Evolutionary conservation across 2,888 invertebrate genomes (phyloP), one percentile per base, ranked within the genome.

Genomic region (Machimus rusticus): DNA sequence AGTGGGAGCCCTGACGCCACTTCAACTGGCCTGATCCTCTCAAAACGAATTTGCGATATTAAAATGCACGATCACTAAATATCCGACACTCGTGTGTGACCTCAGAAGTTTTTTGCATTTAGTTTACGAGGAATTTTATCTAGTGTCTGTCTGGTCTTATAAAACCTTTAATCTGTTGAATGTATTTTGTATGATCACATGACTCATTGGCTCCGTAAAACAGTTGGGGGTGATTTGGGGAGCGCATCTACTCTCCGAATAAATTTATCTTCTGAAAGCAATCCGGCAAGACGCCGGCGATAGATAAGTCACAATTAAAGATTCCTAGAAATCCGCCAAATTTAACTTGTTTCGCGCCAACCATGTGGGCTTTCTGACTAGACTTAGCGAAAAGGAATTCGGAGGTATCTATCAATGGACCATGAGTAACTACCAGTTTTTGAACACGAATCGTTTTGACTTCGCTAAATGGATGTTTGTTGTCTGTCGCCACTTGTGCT

Each of bases 321-420:
- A 79, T 79, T 79, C 79, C 51, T 79, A 79, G 79, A 79, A 79
- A 79, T 51, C 8, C 51, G 51, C 79, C 79, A 31, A 79, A 79
- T 79, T 79, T 79, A 79, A 79, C 51, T 79, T 31, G 28, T 46
- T 31, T 39, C 46, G 51, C 28, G 23, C 66, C 66, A 66, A 66
- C 51, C 51, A 79, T 79, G 79, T 79, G 79, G 79, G 79, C 51
- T 79, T 16, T 28, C 12, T 79, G 79, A 51, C 79, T 51, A 79
- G 79, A 51, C 79, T 66, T 51, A 28, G 23, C 28, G 28, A 66
- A 28, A 66, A 28, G 66, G 66, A 66, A 66, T 66, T 66, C 1
- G 23, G 8, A 23, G 66, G 66, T 66, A 28, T 66, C 23, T 19
- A 28, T 66, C 23, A 19, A 28, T 23, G 19, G 9, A 9, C 28